A percentile compares a stretch with the other conserved stretches of the same genome.
Conservation (phyloP, 1,140 invertebrate species). For the Belonocnema kinseyi region DNA sequence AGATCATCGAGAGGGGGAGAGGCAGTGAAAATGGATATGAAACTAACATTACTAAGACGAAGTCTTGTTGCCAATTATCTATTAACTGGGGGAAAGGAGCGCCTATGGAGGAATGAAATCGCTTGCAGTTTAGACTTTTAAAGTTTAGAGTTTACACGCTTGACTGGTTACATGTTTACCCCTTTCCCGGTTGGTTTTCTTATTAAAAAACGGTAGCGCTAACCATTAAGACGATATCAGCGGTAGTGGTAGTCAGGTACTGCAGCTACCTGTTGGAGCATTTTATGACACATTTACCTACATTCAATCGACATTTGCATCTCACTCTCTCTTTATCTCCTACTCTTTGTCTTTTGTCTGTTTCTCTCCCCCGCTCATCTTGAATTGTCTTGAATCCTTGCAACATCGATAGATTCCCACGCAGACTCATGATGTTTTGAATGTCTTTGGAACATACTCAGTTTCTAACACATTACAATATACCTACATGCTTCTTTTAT, state of each 20-base stretch:
- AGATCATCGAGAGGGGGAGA: constrained; percentile 13
- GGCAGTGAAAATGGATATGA: background rate
- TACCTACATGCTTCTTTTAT: background rate
- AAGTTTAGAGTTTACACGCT: constrained; percentile 19
- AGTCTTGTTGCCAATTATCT: constrained; percentile 21
- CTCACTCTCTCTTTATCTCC: constrained; percentile 34
- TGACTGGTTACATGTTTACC: constrained; percentile 8
- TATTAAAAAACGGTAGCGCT: constrained; percentile 23
- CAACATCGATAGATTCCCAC: constrained; percentile 30
- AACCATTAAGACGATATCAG: background rate
- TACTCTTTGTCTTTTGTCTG: background rate
- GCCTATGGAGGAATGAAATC: background rate
- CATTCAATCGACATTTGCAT: constrained; percentile 38
- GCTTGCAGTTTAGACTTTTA: background rate
- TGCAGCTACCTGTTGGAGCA: background rate
- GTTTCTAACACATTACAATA: constrained; percentile 6
- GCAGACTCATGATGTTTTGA: background rate
- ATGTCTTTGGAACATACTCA: background rate
- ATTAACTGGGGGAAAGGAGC: constrained; percentile 15
- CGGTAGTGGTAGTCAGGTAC: background rate
- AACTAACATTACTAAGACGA: background rate
- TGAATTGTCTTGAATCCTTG: background rate
- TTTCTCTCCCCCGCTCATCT: constrained; percentile 23
- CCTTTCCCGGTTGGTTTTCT: background rate
- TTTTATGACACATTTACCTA: constrained; percentile 54